Evolutionary conservation across 2,888 invertebrate species (phyloP).

Genomic region (Copidosoma aretas): DNA sequence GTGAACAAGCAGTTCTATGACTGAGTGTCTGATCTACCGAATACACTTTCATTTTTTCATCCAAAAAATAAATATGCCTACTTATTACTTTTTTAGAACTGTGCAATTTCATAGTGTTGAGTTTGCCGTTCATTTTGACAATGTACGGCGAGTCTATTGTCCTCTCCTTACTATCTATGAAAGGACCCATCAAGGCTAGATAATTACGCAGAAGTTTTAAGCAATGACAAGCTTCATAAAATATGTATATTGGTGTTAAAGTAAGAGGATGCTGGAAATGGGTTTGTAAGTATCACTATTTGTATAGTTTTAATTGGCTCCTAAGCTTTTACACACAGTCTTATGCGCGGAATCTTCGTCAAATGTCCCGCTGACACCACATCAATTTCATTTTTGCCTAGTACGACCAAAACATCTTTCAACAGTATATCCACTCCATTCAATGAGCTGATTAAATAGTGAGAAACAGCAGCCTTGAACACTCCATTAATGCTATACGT

Average conservation of each 20-base stretch:
- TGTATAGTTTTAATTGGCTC: slow-evolving; percentile 35
- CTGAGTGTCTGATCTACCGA: slow-evolving; percentile 44
- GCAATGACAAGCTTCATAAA: slow-evolving; percentile 33
- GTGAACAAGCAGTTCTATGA: slow-evolving; percentile 41
- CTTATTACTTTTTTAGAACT: slow-evolving; percentile 44
- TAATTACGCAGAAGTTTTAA: slow-evolving; percentile 32
- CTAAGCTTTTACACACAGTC: slow-evolving; percentile 29
- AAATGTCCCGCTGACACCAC: slow-evolving; percentile 35
- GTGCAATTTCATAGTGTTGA: slow-evolving; percentile 43
- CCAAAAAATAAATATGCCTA: slow-evolving; percentile 37
- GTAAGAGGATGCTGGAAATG: slow-evolving; percentile 25
- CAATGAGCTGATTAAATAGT: slow-evolving; percentile 34
- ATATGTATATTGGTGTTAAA: slow-evolving; percentile 22
- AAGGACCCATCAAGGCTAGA: slow-evolving; percentile 25
- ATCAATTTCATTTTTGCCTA: slow-evolving; percentile 27
- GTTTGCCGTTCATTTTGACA: slow-evolving; percentile 41
- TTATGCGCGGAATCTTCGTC: slow-evolving; percentile 30
- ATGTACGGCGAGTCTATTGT: slow-evolving; percentile 44
- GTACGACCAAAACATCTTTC: slow-evolving; percentile 29
- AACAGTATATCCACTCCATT: slow-evolving; percentile 23
- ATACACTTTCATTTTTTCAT: slow-evolving; percentile 46
- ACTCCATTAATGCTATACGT: slow-evolving; percentile 35
- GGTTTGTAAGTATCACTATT: slow-evolving; percentile 28
- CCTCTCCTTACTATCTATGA: slow-evolving; percentile 30
- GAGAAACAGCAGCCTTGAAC: slow-evolving; percentile 33